These are phyloP conservation scores for Antedon mediterranea DNA, from an alignment of 53 echinoderm and acorn worm species.

Conservation along the genomic window DNA sequence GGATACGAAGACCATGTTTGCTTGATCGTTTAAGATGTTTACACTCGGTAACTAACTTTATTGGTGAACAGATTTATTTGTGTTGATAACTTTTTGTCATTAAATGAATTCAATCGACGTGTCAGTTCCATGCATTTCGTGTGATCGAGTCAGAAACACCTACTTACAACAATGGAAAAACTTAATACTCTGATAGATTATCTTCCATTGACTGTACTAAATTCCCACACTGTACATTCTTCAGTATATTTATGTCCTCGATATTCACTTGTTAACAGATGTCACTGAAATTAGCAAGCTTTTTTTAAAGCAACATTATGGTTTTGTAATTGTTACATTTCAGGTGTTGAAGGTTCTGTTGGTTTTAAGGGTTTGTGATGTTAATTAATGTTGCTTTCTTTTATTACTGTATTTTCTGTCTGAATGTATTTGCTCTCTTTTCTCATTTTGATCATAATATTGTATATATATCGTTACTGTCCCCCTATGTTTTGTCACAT, in stretches of 20 bases:
- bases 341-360: too few species aligned
- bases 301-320: not conserved
- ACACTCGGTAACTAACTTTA: conserved; percentile 23
- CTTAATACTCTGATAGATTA: conserved; percentile 8
- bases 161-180: conserved; percentile 3
- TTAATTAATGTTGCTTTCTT: too few species aligned
- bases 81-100: conserved; percentile 15
- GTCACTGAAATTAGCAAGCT: not conserved
- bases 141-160: not conserved
- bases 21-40: conserved; percentile 24
- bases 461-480: too few species aligned
- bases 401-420: too few species aligned
- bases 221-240: not conserved
- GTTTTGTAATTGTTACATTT: too few species aligned
- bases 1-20: conserved; percentile 9
- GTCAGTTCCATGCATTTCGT: conserved; percentile 19
- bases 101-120: conserved; percentile 20
- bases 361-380: too few species aligned
- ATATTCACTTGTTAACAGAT: not conserved
- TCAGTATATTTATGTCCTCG: conserved; percentile 5
- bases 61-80: conserved; percentile 29
- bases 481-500: too few species aligned
- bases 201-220: conserved; percentile 1
- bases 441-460: too few species aligned
- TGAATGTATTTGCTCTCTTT: too few species aligned